Evolutionary conservation across 92 coral and sea anemone genomes (phyloP).

Genomic region (Phenganax stokvisi): DNA sequence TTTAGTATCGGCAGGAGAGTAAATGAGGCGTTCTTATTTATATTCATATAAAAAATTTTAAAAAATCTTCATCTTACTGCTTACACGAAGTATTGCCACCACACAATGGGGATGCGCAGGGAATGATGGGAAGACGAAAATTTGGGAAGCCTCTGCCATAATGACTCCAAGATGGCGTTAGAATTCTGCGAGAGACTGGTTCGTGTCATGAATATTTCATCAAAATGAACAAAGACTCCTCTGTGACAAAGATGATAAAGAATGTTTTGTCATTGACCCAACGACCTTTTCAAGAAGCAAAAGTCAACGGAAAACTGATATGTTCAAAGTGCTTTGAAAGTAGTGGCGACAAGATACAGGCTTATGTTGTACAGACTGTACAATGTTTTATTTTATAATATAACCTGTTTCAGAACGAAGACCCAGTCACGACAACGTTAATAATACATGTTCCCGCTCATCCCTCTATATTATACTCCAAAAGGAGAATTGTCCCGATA

Average conservation of each 20-base stretch:
- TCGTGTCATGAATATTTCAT: conserved; percentile 6
- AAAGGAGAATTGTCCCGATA: no score
- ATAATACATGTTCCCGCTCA: no score
- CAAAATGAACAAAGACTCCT: not conserved
- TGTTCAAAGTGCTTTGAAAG: conserved; percentile 15
- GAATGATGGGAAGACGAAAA: conserved; percentile 28
- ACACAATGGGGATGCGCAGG: not conserved
- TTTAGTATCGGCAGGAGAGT: not conserved
- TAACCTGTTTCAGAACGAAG: no score
- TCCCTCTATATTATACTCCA: no score
- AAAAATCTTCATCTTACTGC: no score
- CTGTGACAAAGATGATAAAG: not conserved
- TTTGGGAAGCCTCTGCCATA: conserved; percentile 33
- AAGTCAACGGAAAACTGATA: not conserved
- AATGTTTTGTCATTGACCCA: conserved; percentile 15
- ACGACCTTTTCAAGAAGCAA: conserved; percentile 31
- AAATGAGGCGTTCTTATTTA: no score
- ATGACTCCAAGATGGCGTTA: conserved; percentile 9
- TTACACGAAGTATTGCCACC: no score
- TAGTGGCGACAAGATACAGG: conserved; percentile 2
- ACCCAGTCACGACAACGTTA: no score
- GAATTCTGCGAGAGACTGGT: not conserved
- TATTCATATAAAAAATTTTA: no score
- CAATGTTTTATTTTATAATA: no score
- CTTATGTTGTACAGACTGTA: not conserved